Evolutionary conservation across 2,888 invertebrate genomes (phyloP), one percentile per base, ranked within the genome.

Genomic region (Pilophorus perplexus): DNA sequence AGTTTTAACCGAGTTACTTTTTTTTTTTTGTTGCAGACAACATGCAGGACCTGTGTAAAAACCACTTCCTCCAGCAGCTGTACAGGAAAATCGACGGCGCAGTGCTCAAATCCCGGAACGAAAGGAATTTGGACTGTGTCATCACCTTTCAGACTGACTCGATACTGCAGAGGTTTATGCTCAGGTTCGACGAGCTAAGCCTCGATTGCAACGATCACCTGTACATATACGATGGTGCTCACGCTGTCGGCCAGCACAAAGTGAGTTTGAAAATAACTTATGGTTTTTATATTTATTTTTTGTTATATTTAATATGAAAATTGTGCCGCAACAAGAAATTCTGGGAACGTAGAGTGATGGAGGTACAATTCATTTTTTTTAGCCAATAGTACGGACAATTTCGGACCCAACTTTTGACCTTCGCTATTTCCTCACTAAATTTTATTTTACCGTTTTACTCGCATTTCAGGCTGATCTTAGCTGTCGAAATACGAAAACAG

Each of bases 71-170:
- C 71, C 90, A 90, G 76, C 89, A 90, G 72, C 83, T 93, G 74
- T 93, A 93, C 80, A 84, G 92, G 71, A 93, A 93, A 80, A 86
- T 93, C 74, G 93, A 94, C 76, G 93, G 93, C 42, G 93, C 93
- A 8, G 89, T 93, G 67, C 82, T 94, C 65, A 89, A 87, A 82
- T 93, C 93, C 22, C 87, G 90, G 77, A 93, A 92, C 79, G 93
- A 94, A 79, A 82, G 90, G 72, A 90, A 93, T 78, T 82, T 93
- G 75, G 90, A 93, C 80, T 94, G 94, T 81, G 87, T 89, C 74
- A 89, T 93, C 77, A 94, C 93, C 66, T 94, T 93, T 80, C 93
- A 93, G 80, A 94, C 94, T 73, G 93, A 93, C 80, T 91, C 93
- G 77, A 91, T 94, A 74, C 82, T 93, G 75, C 94, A 94, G 80